Base-by-base conservation (phyloP, 1,140 invertebrate species). In the Neodiprion virginianus region DNA sequence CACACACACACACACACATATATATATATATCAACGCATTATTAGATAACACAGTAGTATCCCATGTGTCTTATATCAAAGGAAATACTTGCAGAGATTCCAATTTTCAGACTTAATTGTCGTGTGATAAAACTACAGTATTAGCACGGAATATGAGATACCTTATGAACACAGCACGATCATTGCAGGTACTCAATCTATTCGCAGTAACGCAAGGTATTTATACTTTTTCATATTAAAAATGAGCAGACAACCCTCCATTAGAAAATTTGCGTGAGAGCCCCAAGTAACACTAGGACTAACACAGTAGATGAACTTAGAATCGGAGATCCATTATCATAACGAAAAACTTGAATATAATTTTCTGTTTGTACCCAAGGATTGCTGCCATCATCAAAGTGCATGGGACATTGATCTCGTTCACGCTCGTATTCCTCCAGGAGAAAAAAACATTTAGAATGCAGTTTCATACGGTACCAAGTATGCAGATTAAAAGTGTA, bases 391-490 rank as follows among this genome's bases (percentile, higher is more conserved):
- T 98, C 96, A 82, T 98, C 96, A 85, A 98, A 98, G 84, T 94
- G 93, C 96, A 98, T 97, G 0, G 97, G 96, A 87, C 97, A 98
- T 81, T 96, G 95, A 88, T 98, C 97, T 76, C 93, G 92, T 93
- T 89, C 88, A 79, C 88, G 80, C 75, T 89, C 88, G 14, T 89
- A 89, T 85, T 89, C 87, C 87, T 88, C 70, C 14, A 75, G 75
- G 79, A 68, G 86, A 84, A 80, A 72, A 73, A 73, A 28, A 76
- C 66, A 78, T 77, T 76, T 74, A 71, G 74, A 79, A 70, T 73
- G 76, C n/a, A 7, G 28, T 28, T 73, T 66, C 14, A 65, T 75
- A 73, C 73, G 48, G 17, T 53, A 49, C 7, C 28, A 40, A 40
- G 28, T 40, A 40, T 5, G 28, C 5, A 40, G 28, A 40, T 40